Evolutionary conservation across 2,888 invertebrate species (phyloP).

Genomic region (Caprella mutica): DNA sequence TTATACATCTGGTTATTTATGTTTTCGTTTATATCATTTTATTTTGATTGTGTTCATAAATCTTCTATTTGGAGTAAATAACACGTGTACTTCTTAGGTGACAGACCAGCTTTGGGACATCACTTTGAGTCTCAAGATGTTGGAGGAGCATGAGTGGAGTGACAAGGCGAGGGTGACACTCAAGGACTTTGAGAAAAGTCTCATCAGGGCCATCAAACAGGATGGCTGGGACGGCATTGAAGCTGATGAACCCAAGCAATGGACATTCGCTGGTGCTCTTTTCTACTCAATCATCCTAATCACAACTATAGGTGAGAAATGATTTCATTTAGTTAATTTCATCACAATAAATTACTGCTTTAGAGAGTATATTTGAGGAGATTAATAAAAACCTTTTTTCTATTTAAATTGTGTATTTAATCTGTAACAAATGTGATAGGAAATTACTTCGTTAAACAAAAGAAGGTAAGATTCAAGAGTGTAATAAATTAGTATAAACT

Average conservation of each 20-base stretch:
- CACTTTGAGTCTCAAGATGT: constrained; percentile 51
- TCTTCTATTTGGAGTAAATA: no score
- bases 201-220: constrained; percentile 70
- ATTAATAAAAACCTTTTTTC: no score
- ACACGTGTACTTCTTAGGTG: constrained; percentile 44
- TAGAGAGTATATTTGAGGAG: no score
- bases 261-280: constrained; percentile 78
- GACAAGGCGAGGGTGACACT: constrained; percentile 50
- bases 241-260: constrained; percentile 50
- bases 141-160: constrained; percentile 71
- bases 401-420: no score
- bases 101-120: constrained; percentile 67
- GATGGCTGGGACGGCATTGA: constrained; percentile 79
- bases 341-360: no score
- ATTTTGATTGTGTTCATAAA: constrained; percentile 7
- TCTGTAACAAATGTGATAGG: no score
- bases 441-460: no score
- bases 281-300: constrained; percentile 93
- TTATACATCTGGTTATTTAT: constrained; percentile 15
- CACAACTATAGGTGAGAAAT: constrained; percentile 76
- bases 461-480: no score
- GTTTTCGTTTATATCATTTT: constrained; percentile 11
- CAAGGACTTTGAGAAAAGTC: constrained; percentile 54
- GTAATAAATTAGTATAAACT: no score
- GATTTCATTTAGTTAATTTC: neutral